These are phyloP conservation scores for Megalops atlanticus DNA, from an alignment of 2,113 vertebrate genomes.

Conservation along the genomic window DNA sequence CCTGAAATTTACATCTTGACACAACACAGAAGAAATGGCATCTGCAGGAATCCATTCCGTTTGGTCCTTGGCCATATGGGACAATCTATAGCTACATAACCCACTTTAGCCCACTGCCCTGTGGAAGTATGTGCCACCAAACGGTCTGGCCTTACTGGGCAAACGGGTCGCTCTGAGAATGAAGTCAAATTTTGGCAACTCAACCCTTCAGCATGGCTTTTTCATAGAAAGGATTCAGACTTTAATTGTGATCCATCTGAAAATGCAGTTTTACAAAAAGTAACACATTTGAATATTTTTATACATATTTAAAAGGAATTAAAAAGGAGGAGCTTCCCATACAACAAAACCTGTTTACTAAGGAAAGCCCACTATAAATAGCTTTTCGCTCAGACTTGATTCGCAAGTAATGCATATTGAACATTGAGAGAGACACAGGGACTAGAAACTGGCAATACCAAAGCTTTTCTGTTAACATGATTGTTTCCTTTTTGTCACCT, in stretches of 20 bases:
- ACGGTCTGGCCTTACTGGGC: conserved; percentile 51
- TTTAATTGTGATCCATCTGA: conserved; percentile 75
- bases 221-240: conserved; percentile 56
- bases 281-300: conserved; percentile 87
- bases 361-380: conserved; percentile 94
- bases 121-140: conserved; percentile 46
- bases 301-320: conserved; percentile 86
- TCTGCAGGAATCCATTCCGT: conserved; percentile 55
- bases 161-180: conserved; percentile 73
- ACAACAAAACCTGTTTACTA: conserved; percentile 87
- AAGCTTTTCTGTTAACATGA: conserved; percentile 91
- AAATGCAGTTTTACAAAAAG: conserved; percentile 86
- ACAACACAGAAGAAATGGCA: conserved; percentile 50
- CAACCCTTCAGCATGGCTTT: conserved; percentile 89
- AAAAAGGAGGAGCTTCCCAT: conserved; percentile 85
- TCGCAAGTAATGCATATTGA: conserved; percentile 92
- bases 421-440: conserved; percentile 76
- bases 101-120: conserved; percentile 39
- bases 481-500: conserved; percentile 83
- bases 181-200: conserved; percentile 91
- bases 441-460: conserved; percentile 68
- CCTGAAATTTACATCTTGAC: conserved; percentile 37
- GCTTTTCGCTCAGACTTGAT: conserved; percentile 88
- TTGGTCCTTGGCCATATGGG: conserved; percentile 55
- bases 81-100: conserved; percentile 40